phyloP scores from a whole-genome alignment of 2,888 invertebrate genomes.

The Laothoe populi region DNA sequence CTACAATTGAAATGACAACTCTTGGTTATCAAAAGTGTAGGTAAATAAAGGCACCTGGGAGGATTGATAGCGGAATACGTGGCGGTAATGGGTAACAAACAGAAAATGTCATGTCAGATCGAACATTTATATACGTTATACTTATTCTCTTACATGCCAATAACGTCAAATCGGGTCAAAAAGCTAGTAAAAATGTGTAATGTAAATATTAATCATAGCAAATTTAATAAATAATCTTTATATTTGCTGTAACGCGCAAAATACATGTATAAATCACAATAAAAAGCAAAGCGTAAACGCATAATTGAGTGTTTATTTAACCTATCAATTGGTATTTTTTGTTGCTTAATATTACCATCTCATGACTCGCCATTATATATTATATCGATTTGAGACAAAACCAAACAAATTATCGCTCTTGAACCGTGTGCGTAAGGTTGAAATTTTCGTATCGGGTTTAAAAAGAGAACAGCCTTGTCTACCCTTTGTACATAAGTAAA shows the following conservation, averaged over 20 bases:
- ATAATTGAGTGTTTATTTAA: slow-evolving; percentile 46
- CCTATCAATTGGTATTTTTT: slow-evolving; percentile 41
- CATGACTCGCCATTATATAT: slow-evolving; percentile 26
- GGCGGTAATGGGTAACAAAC: too few relatives aligned
- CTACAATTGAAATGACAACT: too few relatives aligned
- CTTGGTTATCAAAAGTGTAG: too few relatives aligned
- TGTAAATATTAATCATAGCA: neutral
- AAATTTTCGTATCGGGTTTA: neutral
- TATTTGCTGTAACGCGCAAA: slow-evolving; percentile 7
- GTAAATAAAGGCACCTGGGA: too few relatives aligned
- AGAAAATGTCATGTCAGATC: too few relatives aligned
- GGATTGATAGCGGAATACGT: too few relatives aligned
- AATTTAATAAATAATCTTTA: neutral
- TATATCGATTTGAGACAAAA: slow-evolving; percentile 22
- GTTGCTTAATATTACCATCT: slow-evolving; percentile 32
- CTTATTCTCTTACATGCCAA: too few relatives aligned
- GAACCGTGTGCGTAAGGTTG: neutral
- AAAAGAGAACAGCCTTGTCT: slow-evolving; percentile 19
- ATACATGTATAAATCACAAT: slow-evolving; percentile 22
- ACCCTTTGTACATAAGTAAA: neutral
- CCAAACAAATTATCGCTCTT: neutral
- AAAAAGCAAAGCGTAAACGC: slow-evolving; percentile 29
- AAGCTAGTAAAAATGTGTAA: neutral
- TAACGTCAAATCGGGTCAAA: neutral
- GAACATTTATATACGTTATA: too few relatives aligned